A percentile compares a stretch with the other conserved stretches of the same genome.
Conservation (phyloP, 2,888 invertebrate species). For the Microctonus hyperodae region DNA sequence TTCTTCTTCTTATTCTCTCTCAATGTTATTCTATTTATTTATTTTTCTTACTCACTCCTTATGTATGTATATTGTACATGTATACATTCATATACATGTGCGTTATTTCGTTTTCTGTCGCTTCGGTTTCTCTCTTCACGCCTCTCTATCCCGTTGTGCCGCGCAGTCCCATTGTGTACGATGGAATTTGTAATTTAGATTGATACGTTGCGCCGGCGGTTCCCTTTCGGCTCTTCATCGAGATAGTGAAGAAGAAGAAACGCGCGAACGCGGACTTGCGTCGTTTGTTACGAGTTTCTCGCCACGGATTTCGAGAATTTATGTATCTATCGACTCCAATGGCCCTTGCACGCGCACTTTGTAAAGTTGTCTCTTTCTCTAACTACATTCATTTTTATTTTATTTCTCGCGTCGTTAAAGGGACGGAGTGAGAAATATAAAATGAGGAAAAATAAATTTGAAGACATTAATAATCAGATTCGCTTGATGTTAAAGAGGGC, state of each 20-base stretch:
- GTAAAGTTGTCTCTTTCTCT: background rate
- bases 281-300: conserved; percentile 23
- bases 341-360: background rate
- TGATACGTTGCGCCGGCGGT: conserved; percentile 53
- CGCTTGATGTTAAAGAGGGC: background rate
- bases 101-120: background rate
- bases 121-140: conserved; percentile 25
- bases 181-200: conserved; percentile 63
- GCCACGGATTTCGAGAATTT: conserved; percentile 33
- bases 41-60: background rate
- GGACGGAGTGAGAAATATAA: background rate
- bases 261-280: too few relatives aligned
- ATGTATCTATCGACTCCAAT: conserved; percentile 31
- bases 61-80: background rate
- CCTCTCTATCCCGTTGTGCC: conserved; percentile 26
- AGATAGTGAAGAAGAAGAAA: conserved; percentile 25
- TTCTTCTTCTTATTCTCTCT: conserved; percentile 17
- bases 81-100: background rate
- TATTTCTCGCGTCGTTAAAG: conserved; percentile 13
- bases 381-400: background rate
- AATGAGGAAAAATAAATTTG: background rate
- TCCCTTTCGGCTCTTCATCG: conserved; percentile 36
- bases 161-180: conserved; percentile 51
- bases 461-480: conserved; percentile 17
- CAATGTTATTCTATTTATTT: background rate